A percentile compares a stretch with the other conserved stretches of the same genome.
phyloP scores from a whole-genome alignment of 2,888 invertebrate genomes.

The Brenthis ino region DNA sequence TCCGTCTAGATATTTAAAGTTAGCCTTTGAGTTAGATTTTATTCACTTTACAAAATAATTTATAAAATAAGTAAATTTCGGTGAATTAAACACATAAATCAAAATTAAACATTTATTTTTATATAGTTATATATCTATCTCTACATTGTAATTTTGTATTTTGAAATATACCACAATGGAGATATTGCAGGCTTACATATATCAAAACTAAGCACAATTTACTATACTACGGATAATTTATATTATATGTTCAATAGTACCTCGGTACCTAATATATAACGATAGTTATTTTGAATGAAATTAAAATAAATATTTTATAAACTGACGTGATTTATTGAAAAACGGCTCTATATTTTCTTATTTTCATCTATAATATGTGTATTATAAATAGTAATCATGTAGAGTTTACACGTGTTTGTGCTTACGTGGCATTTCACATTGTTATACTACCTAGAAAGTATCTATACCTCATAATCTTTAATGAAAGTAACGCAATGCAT shows the following conservation, averaged over 20 bases:
- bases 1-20: not conserved
- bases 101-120: no score
- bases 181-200: no score
- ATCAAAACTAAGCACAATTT: no score
- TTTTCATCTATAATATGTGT: not conserved
- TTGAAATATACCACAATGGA: no score
- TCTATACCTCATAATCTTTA: not conserved
- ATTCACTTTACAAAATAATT: not conserved
- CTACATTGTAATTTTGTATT: no score
- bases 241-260: not conserved
- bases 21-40: not conserved
- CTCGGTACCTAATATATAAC: not conserved
- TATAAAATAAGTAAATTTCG: not conserved
- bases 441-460: no score
- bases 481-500: not conserved
- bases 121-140: no score
- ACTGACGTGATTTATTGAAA: constrained; percentile 10
- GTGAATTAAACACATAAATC: not conserved
- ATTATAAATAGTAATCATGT: not conserved
- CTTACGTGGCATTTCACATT: constrained; percentile 2
- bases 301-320: not conserved
- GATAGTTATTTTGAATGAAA: not conserved
- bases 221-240: not conserved
- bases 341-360: not conserved
- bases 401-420: not conserved